phyloP scores from a whole-genome alignment of 2,888 invertebrate species.

The Desoria tigrina region DNA sequence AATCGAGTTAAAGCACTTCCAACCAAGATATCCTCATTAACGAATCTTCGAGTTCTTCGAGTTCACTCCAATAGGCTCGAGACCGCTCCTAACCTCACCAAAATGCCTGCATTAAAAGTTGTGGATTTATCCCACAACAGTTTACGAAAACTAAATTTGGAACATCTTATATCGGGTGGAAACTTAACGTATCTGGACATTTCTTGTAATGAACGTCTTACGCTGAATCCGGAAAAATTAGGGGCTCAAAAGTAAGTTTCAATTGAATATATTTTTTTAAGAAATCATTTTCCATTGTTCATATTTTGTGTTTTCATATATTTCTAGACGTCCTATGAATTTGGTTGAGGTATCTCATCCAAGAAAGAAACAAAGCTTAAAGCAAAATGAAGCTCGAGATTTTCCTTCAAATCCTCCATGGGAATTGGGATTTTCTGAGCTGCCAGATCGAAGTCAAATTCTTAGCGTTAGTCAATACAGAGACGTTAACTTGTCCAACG shows the following conservation, averaged over 20 bases:
- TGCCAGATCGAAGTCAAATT: conserved; percentile 65
- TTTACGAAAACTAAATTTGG: conserved; percentile 75
- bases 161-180: conserved; percentile 68
- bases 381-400: conserved; percentile 39
- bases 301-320: background rate
- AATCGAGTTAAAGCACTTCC: conserved; percentile 76
- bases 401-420: conserved; percentile 63
- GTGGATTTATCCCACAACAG: conserved; percentile 84
- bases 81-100: conserved; percentile 74
- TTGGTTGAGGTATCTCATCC: conserved; percentile 80
- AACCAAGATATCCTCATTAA: conserved; percentile 71
- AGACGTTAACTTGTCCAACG: conserved; percentile 50
- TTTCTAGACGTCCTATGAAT: conserved; percentile 69
- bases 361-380: conserved; percentile 39
- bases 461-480: conserved; percentile 50
- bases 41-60: conserved; percentile 71
- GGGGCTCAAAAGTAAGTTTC: conserved; percentile 44
- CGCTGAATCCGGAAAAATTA: conserved; percentile 66
- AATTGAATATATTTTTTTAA: conserved; percentile 2
- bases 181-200: conserved; percentile 82
- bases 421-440: conserved; percentile 82
- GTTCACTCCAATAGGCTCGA: conserved; percentile 80
- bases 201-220: conserved; percentile 77
- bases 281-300: background rate
- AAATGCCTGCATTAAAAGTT: conserved; percentile 72